phyloP scores from a whole-genome alignment of 2,797 vertebrate genomes.

The Scolopax rusticola region DNA sequence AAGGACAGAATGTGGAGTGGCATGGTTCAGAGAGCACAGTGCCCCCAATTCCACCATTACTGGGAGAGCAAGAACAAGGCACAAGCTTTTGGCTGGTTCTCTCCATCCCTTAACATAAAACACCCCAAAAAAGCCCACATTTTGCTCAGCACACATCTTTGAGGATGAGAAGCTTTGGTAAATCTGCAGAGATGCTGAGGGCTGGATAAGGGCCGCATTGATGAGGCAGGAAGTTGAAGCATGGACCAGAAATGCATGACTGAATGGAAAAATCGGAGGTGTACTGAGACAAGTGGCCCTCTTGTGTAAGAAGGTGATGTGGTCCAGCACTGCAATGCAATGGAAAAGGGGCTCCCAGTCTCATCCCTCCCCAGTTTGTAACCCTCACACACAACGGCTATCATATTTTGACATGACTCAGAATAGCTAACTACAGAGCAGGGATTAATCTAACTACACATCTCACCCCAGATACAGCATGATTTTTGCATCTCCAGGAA shows the following conservation, averaged over 20 bases:
- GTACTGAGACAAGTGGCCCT: not conserved
- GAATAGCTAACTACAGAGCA: not conserved
- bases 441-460: not conserved
- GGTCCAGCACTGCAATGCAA: not conserved
- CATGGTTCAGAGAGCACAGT: not conserved
- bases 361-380: not conserved
- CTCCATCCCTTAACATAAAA: not conserved
- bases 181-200: not conserved
- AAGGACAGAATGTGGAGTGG: fast-evolving
- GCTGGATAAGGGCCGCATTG: not conserved
- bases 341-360: not conserved
- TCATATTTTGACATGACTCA: not conserved
- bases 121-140: not conserved
- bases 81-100: fast-evolving
- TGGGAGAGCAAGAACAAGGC: not conserved
- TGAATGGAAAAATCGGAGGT: not conserved
- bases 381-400: not conserved
- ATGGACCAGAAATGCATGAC: not conserved
- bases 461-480: not conserved
- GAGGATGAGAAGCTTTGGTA: not conserved
- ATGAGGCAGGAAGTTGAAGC: constrained; percentile 25
- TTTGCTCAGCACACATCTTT: not conserved
- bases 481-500: not conserved
- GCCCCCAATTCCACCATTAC: not conserved
- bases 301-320: not conserved